Base-by-base conservation (phyloP, 2,797 vertebrate genomes). In the Brachymystax lenok region DNA sequence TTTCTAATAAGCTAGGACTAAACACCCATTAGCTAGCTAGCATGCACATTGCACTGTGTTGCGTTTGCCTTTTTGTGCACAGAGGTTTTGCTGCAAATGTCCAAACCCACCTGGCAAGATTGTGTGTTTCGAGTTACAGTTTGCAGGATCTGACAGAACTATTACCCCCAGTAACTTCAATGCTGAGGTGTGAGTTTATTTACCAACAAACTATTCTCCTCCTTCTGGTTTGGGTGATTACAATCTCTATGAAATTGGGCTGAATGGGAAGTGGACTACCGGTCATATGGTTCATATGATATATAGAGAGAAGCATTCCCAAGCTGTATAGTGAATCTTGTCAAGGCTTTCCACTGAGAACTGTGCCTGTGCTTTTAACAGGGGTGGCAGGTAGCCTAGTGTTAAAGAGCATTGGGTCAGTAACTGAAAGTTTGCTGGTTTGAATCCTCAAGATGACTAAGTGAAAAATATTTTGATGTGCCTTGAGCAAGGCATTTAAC, bases 321-420 rank as follows among this genome's bases (percentile, higher is more conserved):
- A 30, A 17, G 27, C 27, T 33, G 5, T 71, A 6, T 83, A 88
- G 73, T 69, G 73, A 88, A 87, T 28, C 78, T 84, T 85, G 87
- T 90, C 83, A 87, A 85, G 85, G 88, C 88, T 92, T 91, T 88
- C 88, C 90, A 92, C 90, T 91, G 86, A 83, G 71, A 85, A 85
- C 78, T 77, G 84, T 67, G 71, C 79, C 82, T 81, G 82, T 40
- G 74, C 54, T 50, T 69, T 30, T 24, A 40, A 80, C 75, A 77
- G 40, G 40, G 40, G 40, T 46, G 40, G 40, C 40, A 46, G 40
- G 40, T 46, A 46, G 40, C 40, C 40, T 12, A 46, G 40, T 46
- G 40, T 2, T 46, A 46, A 46, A 46, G 40, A 46, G 40, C 40
- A 46, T 46, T 46, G 40, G 40, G 40, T 12, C 40, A 46, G 40